phyloP scores from a whole-genome alignment of 2,797 vertebrate species.

The Chrysocyon brachyurus region DNA sequence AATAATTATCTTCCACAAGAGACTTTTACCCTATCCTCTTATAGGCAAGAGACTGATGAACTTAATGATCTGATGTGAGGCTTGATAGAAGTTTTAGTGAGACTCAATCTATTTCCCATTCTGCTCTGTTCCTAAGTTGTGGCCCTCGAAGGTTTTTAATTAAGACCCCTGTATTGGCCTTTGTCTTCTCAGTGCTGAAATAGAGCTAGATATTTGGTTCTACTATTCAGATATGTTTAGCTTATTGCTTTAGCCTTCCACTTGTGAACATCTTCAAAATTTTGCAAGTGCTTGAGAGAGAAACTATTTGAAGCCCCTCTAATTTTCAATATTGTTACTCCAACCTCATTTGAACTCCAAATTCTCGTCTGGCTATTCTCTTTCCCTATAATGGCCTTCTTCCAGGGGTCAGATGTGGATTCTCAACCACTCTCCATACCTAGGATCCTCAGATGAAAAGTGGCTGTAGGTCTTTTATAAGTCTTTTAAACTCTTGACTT shows the following conservation, averaged over 20 bases:
- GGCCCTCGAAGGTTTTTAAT: neutral
- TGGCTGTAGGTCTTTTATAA: neutral
- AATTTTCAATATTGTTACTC: neutral
- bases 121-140: neutral
- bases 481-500: neutral
- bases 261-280: neutral
- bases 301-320: neutral
- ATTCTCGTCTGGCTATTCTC: neutral
- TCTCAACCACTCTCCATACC: neutral
- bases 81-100: neutral
- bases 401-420: neutral
- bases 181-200: neutral
- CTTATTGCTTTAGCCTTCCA: neutral
- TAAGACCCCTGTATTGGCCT: neutral
- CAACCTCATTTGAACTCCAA: neutral
- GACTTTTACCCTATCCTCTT: neutral
- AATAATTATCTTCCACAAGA: neutral
- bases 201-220: neutral
- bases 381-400: neutral
- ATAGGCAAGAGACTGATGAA: neutral
- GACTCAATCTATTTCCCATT: neutral
- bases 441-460: neutral
- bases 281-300: neutral
- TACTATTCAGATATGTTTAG: neutral
- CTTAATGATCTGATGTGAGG: neutral